These are phyloP conservation scores for Silurus glanis DNA, from an alignment of 2,113 vertebrate genomes.

Conservation along the genomic window DNA sequence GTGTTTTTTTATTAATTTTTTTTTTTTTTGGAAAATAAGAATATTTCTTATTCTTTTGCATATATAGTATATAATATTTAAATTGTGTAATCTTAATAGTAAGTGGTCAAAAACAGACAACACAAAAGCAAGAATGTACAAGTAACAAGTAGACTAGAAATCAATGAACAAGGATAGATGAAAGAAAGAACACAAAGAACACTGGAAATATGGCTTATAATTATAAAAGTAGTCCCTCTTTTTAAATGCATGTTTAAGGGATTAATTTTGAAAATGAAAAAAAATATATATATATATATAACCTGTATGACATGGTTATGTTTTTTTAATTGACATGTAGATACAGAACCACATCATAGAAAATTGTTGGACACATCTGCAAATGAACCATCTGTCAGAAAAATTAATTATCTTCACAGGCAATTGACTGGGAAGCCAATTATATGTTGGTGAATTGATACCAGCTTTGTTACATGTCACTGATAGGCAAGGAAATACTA, in stretches of 20 bases:
- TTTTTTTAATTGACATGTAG: background rate
- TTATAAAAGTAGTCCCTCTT: background rate
- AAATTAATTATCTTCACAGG: background rate
- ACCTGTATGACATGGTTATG: background rate
- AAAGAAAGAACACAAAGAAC: background rate
- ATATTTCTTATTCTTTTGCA: background rate
- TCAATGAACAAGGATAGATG: background rate
- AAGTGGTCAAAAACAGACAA: background rate
- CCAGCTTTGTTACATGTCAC: constrained; percentile 15
- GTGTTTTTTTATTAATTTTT: no score
- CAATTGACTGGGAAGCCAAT: background rate
- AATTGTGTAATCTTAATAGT: background rate
- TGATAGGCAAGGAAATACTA: constrained; percentile 23
- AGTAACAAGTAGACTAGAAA: background rate
- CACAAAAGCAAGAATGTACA: background rate
- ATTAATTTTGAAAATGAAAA: background rate
- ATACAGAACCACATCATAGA: background rate
- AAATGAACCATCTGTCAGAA: background rate
- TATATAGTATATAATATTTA: no score
- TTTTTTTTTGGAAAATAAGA: background rate
- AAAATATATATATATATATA: background rate
- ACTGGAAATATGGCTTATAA: background rate
- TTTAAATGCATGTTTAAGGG: background rate
- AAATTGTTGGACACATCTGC: background rate
- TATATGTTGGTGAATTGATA: background rate